Conservation (phyloP, 37 sponge, comb jelly and placozoan genomes). For the Haliclona indistincta region DNA sequence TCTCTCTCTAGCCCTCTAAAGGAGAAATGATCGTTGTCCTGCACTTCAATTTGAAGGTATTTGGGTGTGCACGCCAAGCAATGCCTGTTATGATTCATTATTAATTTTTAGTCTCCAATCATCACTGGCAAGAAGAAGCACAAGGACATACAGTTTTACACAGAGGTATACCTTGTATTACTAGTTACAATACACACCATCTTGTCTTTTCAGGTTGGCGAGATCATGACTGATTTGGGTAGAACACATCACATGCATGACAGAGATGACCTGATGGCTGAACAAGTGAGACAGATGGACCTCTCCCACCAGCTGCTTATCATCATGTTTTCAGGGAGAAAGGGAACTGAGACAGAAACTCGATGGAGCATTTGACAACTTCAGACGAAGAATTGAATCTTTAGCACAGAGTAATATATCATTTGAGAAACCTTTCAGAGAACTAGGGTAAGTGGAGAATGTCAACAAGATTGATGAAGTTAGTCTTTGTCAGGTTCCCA, state of each 20-base stretch:
- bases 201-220: conserved; percentile 73
- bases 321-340: conserved; percentile 63
- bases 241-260: conserved; percentile 95
- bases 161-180: conserved; percentile 76
- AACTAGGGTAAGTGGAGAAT: conserved; percentile 70
- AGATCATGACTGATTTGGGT: conserved; percentile 96
- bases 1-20: conserved; percentile 79
- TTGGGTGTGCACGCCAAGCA: not conserved
- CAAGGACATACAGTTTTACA: conserved; percentile 93
- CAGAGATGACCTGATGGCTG: conserved; percentile 95
- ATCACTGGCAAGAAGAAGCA: conserved; percentile 98
- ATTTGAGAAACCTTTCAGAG: conserved; percentile 94
- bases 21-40: conserved; percentile 93
- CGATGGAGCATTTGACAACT: conserved; percentile 91
- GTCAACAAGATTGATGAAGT: not conserved
- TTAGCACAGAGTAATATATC: conserved; percentile 71
- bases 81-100: not conserved
- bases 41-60: conserved; percentile 83
- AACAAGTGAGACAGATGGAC: conserved; percentile 64
- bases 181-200: not conserved
- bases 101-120: conserved; percentile 72
- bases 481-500: conserved; percentile 71
- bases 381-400: conserved; percentile 80
- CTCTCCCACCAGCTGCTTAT: not conserved
- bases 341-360: conserved; percentile 90